Percentiles rank a stretch among this genome's conserved stretches.
These are phyloP conservation scores for Sturnira hondurensis DNA, from an alignment of 2,113 vertebrate species.

Conservation along the genomic window DNA sequence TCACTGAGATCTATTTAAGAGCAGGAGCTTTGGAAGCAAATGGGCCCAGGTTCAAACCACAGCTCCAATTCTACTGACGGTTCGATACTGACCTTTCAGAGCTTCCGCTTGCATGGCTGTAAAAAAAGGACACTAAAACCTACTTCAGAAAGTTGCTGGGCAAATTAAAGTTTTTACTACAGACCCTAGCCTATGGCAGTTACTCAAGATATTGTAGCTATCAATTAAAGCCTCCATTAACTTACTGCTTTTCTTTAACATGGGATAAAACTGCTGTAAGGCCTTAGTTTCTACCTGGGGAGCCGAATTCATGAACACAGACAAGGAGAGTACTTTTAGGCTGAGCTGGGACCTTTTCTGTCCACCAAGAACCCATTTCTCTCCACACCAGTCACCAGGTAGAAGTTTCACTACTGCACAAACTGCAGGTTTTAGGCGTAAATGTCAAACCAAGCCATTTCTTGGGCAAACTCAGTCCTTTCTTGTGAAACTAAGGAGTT, in stretches of 20 bases:
- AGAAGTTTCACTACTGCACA: background rate
- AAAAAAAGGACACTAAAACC: background rate
- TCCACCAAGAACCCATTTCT: background rate
- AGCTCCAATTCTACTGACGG: background rate
- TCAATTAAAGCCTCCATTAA: background rate
- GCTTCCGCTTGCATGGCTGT: background rate
- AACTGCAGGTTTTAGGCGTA: background rate
- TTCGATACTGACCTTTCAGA: background rate
- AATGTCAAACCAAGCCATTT: background rate
- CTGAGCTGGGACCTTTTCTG: background rate
- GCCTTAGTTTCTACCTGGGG: background rate
- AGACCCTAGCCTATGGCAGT: background rate
- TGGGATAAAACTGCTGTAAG: background rate
- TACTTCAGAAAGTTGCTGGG: background rate
- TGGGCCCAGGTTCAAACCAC: background rate
- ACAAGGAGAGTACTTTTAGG: background rate
- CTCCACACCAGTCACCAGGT: background rate
- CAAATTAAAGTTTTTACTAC: background rate
- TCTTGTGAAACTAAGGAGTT: slow-evolving; percentile 45
- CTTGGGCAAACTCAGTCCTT: background rate
- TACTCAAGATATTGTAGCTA: background rate
- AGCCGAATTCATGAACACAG: background rate
- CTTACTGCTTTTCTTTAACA: slow-evolving; percentile 3
- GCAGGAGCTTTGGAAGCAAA: background rate
- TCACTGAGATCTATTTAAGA: background rate